Evolutionary conservation across 2,888 invertebrate genomes (phyloP), one percentile per base, ranked within the genome.

Genomic region (Kuschelorhynchus macadamiae): DNA sequence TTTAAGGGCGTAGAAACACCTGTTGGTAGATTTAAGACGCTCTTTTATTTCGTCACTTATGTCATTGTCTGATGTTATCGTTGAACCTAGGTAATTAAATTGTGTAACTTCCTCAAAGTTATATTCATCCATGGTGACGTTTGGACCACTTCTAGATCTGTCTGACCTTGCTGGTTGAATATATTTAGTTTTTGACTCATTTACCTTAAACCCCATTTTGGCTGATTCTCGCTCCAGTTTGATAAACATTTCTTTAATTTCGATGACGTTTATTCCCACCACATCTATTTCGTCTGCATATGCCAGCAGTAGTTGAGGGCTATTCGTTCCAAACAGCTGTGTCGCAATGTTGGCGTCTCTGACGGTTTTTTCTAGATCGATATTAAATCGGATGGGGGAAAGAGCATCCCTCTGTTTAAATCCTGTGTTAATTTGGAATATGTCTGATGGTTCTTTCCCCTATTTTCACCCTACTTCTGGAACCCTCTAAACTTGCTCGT

Each of bases 391-490:
- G 33, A 49, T 60, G 12, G 60, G 49, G 60, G 39, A 60, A 21
- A 49, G 60, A 47, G 60, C 60, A 11, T 60, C 49, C 1, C 47
- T 49, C 49, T 60, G 60, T 49, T 47, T 47, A 33, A 60, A 49
- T 20, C 60, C 33, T 33, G 60, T 60, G 49, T 47, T 17, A 17
- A 60, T 49, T 36, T 46, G 21, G 44, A 57, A 57, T 17, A 57
- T 21, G 44, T 57, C 14, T 42, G 56, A 56, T 42, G 42, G 2
- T 32, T 59, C 46, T 30, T 32, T 59, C 42, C 39, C 47, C n/a
- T 47, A 56, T 42, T 42, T 56, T 56, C 21, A 56, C 33, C 42
- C 56, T 56, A 42, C 56, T 42, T 56, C 46, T 57, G 59, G 57
- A 57, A 12, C 46, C 57, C 25, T 32, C 30, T 21, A 57, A 44